Percentiles rank a stretch among this genome's conserved stretches.
Evolutionary conservation across 2,113 vertebrate species (phyloP).

Genomic region (Puma concolor): DNA sequence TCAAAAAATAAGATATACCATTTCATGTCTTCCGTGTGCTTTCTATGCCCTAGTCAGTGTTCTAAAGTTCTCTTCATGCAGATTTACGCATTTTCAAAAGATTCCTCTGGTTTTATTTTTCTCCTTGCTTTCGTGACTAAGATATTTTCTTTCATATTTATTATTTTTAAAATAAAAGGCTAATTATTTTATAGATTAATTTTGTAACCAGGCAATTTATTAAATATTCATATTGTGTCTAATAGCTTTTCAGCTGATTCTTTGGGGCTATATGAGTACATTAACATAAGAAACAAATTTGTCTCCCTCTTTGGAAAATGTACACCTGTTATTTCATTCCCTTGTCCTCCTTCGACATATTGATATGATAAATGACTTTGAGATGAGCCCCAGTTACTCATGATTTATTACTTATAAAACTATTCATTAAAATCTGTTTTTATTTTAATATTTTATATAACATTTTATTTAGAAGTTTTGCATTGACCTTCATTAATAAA

Average conservation of each 20-base stretch:
- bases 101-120: background rate
- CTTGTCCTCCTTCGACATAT: conserved; percentile 23
- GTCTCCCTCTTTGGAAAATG: conserved; percentile 47
- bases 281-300: conserved; percentile 57
- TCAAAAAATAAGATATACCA: background rate
- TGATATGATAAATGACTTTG: conserved; percentile 50
- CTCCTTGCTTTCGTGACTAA: conserved; percentile 32
- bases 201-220: conserved; percentile 37
- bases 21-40: background rate
- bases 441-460: conserved; percentile 59
- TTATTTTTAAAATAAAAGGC: conserved; percentile 54
- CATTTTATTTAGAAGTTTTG: conserved; percentile 56
- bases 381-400: conserved; percentile 20
- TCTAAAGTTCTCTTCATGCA: conserved; percentile 20
- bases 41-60: background rate
- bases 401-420: conserved; percentile 56
- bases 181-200: conserved; percentile 67
- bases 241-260: conserved; percentile 47
- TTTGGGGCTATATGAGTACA: conserved; percentile 1
- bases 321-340: conserved; percentile 52
- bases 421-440: conserved; percentile 61
- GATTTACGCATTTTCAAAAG: conserved; percentile 31
- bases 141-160: conserved; percentile 53
- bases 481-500: conserved; percentile 44
- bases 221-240: conserved; percentile 60